These are phyloP conservation scores for Chouioia cunea DNA, from an alignment of 2,888 invertebrate genomes.

Conservation along the genomic window DNA sequence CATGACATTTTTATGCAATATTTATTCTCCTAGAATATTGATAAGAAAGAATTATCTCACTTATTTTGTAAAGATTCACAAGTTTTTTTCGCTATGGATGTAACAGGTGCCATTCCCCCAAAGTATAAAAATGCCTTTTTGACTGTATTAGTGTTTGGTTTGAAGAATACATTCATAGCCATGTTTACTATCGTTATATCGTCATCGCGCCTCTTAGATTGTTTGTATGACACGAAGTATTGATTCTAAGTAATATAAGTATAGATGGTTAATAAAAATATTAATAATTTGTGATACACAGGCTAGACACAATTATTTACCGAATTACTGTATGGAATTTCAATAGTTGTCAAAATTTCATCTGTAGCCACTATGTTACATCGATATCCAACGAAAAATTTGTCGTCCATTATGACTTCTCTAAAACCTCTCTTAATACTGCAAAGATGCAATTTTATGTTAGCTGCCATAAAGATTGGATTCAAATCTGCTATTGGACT, in stretches of 20 bases:
- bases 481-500: slow-evolving; percentile 95
- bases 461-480: slow-evolving; percentile 86
- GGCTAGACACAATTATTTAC: slow-evolving; percentile 51
- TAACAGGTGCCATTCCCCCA: slow-evolving; percentile 91
- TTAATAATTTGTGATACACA: background rate
- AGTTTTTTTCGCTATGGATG: slow-evolving; percentile 78
- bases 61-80: slow-evolving; percentile 71
- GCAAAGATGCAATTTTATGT: slow-evolving; percentile 73
- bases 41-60: slow-evolving; percentile 52
- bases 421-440: slow-evolving; percentile 71
- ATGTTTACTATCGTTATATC: slow-evolving; percentile 94
- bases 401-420: slow-evolving; percentile 76
- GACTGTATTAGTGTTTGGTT: slow-evolving; percentile 70
- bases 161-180: slow-evolving; percentile 78
- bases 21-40: background rate
- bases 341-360: slow-evolving; percentile 82
- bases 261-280: background rate
- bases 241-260: slow-evolving; percentile 69
- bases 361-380: slow-evolving; percentile 77
- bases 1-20: background rate
- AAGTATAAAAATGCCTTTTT: slow-evolving; percentile 77
- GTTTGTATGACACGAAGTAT: slow-evolving; percentile 86
- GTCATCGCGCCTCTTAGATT: slow-evolving; percentile 88
- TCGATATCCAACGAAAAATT: slow-evolving; percentile 86
- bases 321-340: slow-evolving; percentile 78